Evolutionary conservation across 2,888 invertebrate genomes (phyloP), one percentile per base, ranked within the genome.

Genomic region (Campoletis raptor): DNA sequence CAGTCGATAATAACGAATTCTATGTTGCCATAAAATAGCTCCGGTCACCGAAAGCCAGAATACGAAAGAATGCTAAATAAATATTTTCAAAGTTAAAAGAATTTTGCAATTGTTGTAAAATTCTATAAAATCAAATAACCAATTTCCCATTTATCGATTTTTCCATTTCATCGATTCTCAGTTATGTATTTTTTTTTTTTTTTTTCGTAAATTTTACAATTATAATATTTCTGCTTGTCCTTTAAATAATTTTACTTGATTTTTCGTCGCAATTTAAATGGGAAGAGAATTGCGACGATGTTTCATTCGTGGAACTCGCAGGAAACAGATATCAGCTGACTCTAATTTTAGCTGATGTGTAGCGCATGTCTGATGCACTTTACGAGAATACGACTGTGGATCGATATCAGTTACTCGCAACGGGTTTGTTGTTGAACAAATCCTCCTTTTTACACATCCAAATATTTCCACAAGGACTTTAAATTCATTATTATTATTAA

Each of bases 271-370:
- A 10, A 61, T 30, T 61, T 61, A 7, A 61, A 30, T 61, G 30
- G 2, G 15, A 15, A 30, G 4, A 15, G 15, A 30, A 61, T 61
- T 30, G 61, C 30, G 30, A 61, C 30, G 30, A 61, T 15, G 15
- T 30, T 30, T 15, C 15, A 15, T 61, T 9, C 9, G 21, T 15
- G 4, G 9, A 40, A n/a, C 45, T 10, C 6, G 52, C n/a, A 30
- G 30, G 24, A n/a, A 70, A 64, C 12, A 4, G 5, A 15, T 2
- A 73, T 40, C 36, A 57, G 40, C 73, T 37, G 74, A 76, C 15
- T 85, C 82, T 85, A 85, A 85, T 82, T 79, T 85, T 79, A 64
- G 79, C 77, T n/a, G 36, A 81, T 18, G 57, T 52, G 42, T 37
- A 69, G 79, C 85, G 82, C 85, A 82, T 85, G 85, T 42, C 42